phyloP scores from a whole-genome alignment of 2,888 invertebrate genomes.

The Matsumyia berberina region DNA sequence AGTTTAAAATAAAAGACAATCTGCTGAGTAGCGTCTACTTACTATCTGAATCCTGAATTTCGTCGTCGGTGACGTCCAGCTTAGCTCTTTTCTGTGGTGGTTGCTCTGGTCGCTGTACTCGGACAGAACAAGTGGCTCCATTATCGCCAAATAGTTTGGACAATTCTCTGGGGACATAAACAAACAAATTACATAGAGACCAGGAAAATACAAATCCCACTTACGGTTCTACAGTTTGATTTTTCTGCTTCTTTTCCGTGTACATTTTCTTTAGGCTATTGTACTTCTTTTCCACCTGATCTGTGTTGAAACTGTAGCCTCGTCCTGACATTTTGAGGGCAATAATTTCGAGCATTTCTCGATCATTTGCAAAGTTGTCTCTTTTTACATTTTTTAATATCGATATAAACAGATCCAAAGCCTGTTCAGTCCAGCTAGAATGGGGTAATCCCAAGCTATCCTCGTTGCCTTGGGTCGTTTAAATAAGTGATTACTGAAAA shows the following conservation, averaged over 20 bases:
- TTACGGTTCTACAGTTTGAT: slow-evolving; percentile 58
- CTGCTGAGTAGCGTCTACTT: not conserved
- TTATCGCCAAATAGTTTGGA: slow-evolving; percentile 47
- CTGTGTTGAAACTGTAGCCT: slow-evolving; percentile 20
- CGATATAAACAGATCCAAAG: slow-evolving; percentile 65
- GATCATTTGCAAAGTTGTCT: slow-evolving; percentile 13
- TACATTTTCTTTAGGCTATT: slow-evolving; percentile 65
- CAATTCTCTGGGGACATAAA: slow-evolving; percentile 39
- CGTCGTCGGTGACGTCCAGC: not conserved
- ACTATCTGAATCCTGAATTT: slow-evolving; percentile 3
- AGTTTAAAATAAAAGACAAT: not conserved
- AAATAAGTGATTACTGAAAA: not conserved
- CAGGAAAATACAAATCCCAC: not conserved
- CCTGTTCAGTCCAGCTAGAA: slow-evolving; percentile 66
- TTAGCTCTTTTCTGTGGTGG: slow-evolving; percentile 29
- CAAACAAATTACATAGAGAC: not conserved
- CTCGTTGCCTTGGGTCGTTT: slow-evolving; percentile 31
- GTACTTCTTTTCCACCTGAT: slow-evolving; percentile 54
- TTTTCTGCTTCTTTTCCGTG: slow-evolving; percentile 43
- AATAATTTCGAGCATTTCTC: slow-evolving; percentile 55
- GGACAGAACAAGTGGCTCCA: not conserved
- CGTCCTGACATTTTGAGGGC: slow-evolving; percentile 43
- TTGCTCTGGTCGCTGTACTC: not conserved
- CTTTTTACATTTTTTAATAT: slow-evolving; percentile 48
- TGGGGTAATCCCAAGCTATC: slow-evolving; percentile 15